Evolutionary conservation across 2,888 invertebrate genomes (phyloP).

Genomic region (Caenorhabditis japonica): DNA sequence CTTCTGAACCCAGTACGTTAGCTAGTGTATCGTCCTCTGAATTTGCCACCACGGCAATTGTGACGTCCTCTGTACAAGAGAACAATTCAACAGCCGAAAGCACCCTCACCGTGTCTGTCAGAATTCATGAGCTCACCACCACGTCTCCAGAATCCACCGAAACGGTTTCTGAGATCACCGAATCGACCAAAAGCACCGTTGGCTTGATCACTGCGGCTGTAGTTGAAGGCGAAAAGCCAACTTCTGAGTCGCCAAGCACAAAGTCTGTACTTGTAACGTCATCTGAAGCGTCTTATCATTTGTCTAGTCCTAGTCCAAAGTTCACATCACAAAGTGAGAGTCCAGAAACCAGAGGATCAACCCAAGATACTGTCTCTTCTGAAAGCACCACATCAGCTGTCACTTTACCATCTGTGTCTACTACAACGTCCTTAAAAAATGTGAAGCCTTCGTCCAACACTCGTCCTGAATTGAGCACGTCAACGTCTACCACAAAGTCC

Average conservation of each 20-base stretch:
- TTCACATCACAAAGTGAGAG: too few relatives aligned
- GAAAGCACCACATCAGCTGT: slow-evolving; percentile 2
- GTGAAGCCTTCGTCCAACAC: too few relatives aligned
- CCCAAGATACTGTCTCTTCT: slow-evolving; percentile 12
- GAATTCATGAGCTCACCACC: slow-evolving; percentile 30
- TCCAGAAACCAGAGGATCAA: background rate
- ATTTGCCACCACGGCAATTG: background rate
- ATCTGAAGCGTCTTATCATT: background rate
- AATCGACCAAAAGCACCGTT: background rate
- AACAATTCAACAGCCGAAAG: slow-evolving; percentile 19
- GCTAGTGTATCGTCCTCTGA: slow-evolving; percentile 2
- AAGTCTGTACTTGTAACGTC: background rate
- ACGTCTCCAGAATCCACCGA: slow-evolving; percentile 11
- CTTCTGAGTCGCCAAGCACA: background rate
- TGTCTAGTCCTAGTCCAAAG: too few relatives aligned
- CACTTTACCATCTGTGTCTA: background rate
- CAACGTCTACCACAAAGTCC: too few relatives aligned
- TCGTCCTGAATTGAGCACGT: too few relatives aligned
- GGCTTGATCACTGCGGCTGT: background rate
- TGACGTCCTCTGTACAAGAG: background rate
- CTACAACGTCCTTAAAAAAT: background rate
- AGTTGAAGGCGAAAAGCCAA: background rate
- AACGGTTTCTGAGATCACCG: too few relatives aligned
- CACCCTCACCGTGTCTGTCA: slow-evolving; percentile 24
- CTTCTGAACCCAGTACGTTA: slow-evolving; percentile 5